Evolutionary conservation across 2,113 vertebrate genomes (phyloP).

Genomic region (Leuciscus idus): DNA sequence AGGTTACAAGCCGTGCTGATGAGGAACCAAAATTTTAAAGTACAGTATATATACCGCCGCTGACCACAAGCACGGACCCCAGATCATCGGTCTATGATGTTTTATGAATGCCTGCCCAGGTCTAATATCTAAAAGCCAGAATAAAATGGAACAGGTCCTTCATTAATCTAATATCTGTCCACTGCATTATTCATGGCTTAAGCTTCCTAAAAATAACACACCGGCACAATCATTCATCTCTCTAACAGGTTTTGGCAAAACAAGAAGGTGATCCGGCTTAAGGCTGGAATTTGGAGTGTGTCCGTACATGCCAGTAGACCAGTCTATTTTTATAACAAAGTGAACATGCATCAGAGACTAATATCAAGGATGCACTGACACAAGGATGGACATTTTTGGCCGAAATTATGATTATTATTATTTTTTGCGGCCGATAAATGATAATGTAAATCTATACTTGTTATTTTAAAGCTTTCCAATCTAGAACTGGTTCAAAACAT

Average conservation of each 20-base stretch:
- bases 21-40: background rate
- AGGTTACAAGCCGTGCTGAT: constrained; percentile 6
- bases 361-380: background rate
- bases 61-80: background rate
- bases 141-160: background rate
- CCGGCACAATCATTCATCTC: constrained; percentile 14
- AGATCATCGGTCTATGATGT: background rate
- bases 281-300: background rate
- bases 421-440: background rate
- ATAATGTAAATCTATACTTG: background rate
- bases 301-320: background rate
- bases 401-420: background rate
- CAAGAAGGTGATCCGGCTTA: constrained; percentile 25
- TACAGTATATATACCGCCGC: background rate
- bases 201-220: constrained; percentile 24
- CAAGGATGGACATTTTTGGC: background rate
- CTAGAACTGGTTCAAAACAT: background rate
- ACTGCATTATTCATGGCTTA: constrained; percentile 35
- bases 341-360: background rate
- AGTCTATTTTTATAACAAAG: background rate
- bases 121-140: constrained; percentile 29
- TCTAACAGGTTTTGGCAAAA: constrained; percentile 17
- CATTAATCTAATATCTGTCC: constrained; percentile 36
- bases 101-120: background rate
- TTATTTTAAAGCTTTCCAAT: background rate